phyloP scores from a whole-genome alignment of 2,888 invertebrate species.

The Himalopsyche japonica region DNA sequence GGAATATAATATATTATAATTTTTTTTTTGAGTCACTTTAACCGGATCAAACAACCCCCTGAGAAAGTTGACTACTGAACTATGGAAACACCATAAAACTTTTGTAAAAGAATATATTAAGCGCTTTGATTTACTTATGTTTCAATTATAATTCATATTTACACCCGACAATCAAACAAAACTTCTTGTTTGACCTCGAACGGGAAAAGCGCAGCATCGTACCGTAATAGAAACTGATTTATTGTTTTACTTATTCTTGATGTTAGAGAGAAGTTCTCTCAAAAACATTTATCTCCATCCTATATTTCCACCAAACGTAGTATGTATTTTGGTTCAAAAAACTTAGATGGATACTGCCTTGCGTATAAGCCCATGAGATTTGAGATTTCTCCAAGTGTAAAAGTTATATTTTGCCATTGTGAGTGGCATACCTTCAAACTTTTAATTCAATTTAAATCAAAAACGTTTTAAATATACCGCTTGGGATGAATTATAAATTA shows the following conservation, averaged over 20 bases:
- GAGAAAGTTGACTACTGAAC: no score
- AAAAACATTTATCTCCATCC: background rate
- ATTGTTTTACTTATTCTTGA: background rate
- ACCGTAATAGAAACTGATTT: background rate
- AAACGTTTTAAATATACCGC: background rate
- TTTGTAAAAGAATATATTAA: no score
- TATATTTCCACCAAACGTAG: background rate
- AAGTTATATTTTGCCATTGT: background rate
- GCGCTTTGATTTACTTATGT: no score
- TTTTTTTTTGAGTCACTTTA: no score
- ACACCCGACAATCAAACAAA: no score
- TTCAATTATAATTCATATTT: no score
- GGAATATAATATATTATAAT: no score
- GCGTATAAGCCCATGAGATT: background rate
- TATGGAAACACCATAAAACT: no score
- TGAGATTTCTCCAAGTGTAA: background rate
- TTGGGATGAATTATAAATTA: no score
- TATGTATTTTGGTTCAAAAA: background rate
- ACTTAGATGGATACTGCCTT: background rate
- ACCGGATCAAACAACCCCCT: no score
- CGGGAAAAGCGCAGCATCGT: background rate
- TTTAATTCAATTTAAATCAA: background rate
- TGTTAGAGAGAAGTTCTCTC: background rate
- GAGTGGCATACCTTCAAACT: background rate
- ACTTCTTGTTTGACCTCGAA: background rate